These are phyloP conservation scores for Chaunax sp. DNA, from an alignment of 2,797 vertebrate genomes.

Conservation along the genomic window DNA sequence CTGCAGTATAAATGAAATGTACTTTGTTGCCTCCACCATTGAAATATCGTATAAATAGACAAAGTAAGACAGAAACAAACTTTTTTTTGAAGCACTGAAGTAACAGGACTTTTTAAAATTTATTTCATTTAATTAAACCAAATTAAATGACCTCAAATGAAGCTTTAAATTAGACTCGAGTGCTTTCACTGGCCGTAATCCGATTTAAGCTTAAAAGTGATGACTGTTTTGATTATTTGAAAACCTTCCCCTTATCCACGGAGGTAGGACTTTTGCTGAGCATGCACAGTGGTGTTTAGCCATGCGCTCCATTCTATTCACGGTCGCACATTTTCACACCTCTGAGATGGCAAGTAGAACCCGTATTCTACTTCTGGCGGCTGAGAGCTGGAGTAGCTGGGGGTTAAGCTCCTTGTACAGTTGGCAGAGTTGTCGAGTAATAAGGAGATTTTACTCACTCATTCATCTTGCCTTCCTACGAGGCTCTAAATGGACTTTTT, in stretches of 20 bases:
- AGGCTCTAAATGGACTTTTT: neutral
- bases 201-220: slow-evolving; percentile 49
- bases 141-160: slow-evolving; percentile 53
- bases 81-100: neutral
- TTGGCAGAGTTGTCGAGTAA: slow-evolving; percentile 23
- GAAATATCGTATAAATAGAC: too few relatives aligned
- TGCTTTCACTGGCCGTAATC: slow-evolving; percentile 52
- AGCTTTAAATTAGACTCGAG: slow-evolving; percentile 30
- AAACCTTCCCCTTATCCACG: slow-evolving; percentile 29
- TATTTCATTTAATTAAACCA: slow-evolving; percentile 33
- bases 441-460: slow-evolving; percentile 25
- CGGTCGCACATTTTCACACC: slow-evolving; percentile 42
- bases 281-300: slow-evolving; percentile 25
- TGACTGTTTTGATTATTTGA: slow-evolving; percentile 59
- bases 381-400: slow-evolving; percentile 22
- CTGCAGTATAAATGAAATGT: neutral
- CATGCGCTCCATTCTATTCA: slow-evolving; percentile 24
- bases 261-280: slow-evolving; percentile 41
- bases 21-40: neutral
- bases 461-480: slow-evolving; percentile 3
- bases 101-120: neutral
- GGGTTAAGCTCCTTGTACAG: slow-evolving; percentile 20
- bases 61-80: neutral
- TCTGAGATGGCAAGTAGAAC: slow-evolving; percentile 29
- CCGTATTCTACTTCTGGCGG: slow-evolving; percentile 24